phyloP scores from a whole-genome alignment of 1,140 invertebrate species.

The Drosophila sechellia region DNA sequence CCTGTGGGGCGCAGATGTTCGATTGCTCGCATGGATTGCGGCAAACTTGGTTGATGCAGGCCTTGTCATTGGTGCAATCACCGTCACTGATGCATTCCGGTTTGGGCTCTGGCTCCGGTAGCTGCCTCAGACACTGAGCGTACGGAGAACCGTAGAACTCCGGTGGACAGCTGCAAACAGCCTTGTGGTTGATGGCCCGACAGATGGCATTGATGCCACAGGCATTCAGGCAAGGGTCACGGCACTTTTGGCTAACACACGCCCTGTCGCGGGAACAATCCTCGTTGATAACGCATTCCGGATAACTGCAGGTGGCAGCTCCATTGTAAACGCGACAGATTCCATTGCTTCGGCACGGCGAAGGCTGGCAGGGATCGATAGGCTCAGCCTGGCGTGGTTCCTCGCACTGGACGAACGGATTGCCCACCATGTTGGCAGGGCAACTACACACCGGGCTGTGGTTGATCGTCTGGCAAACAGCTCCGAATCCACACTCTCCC shows the following conservation, averaged over 20 bases:
- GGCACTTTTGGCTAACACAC: constrained; percentile 92
- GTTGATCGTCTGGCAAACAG: constrained; percentile 88
- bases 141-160: constrained; percentile 92
- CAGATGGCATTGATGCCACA: constrained; percentile 95
- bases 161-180: constrained; percentile 91
- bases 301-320: constrained; percentile 91
- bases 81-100: constrained; percentile 92
- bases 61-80: constrained; percentile 93
- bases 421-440: constrained; percentile 86
- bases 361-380: constrained; percentile 91
- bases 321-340: constrained; percentile 90
- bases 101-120: constrained; percentile 85
- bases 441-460: constrained; percentile 92
- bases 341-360: constrained; percentile 92
- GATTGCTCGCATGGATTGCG: constrained; percentile 90
- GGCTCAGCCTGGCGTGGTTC: constrained; percentile 72
- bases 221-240: constrained; percentile 91
- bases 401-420: constrained; percentile 91
- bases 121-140: constrained; percentile 88
- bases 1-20: constrained; percentile 91
- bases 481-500: constrained; percentile 88
- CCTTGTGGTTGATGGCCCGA: constrained; percentile 91
- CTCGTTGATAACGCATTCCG: constrained; percentile 93
- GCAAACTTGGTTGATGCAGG: constrained; percentile 92
- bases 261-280: constrained; percentile 92